Evolutionary conservation across 1,140 invertebrate species (phyloP), one percentile per base, ranked within the genome.

Genomic region (Aphaenogaster ashmeadi): DNA sequence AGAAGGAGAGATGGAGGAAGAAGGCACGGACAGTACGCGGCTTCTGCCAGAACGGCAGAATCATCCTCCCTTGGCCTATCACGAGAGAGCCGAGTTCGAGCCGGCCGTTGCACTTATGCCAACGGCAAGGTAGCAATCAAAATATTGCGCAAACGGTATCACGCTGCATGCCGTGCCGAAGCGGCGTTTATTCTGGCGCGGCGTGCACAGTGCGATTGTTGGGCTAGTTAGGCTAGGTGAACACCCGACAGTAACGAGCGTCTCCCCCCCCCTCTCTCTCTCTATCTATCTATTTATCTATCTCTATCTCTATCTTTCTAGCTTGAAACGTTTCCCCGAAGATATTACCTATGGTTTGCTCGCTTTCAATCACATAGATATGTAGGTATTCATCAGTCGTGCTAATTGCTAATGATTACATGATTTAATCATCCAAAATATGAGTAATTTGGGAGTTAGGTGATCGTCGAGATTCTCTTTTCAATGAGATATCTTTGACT

Each of bases 141-240:
- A 90, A 89, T 87, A 89, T 90, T 90, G 89, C 78, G 72, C 88
- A 79, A 90, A 89, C 77, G 78, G 80, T 89, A 89, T 90, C 89
- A 47, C 66, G 71, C 84, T 58, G 81, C 56, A 81, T 81, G 69
- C 44, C 80, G 69, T 80, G 75, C 52, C 75, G 72, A 64, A 50
- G 60, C 86, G 78, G 58, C 83, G 74, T 78, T 86, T 86, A 79
- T 86, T 79, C 47, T 56, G 15, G 9, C 27, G 9, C 58, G 81
- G 27, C 71, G 72, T 69, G 15, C 56, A 71, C 50, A 72, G 21
- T 56, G 80, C 80, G 69, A 84, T 84, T 84, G 69, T 84, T 50
- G 69, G 54, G 54, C 52, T 60, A 84, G 80, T 75, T 75, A 60
- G 54, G 9, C 54, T 27, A 36, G 80, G 80, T 60, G 80, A 84